Base-by-base conservation (phyloP, 2,797 vertebrate species). In the Oryzias dopingdopingensis region DNA sequence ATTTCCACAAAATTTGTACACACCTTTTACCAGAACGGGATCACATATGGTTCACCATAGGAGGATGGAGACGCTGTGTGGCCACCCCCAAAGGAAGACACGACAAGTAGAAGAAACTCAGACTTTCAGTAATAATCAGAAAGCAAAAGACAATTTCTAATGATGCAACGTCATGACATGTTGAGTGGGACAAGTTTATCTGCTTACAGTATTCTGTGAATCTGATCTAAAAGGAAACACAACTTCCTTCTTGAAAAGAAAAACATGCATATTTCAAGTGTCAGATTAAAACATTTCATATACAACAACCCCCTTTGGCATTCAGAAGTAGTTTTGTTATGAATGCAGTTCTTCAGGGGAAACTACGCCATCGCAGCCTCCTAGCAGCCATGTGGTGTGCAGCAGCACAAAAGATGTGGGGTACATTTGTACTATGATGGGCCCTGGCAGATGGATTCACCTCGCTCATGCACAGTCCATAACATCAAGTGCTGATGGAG, bases 401-500 rank as follows among this genome's bases (percentile, higher is more conserved):
- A 54, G 49, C 66, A 43, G 69, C 52, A 57, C 72, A 70, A 67
- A 67, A 81, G 71, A 37, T 12, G 10, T 2, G 3, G 5, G 2
- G 32, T 13, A 37, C 32, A 37, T 37, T 12, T 37, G 32, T 50
- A 2, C 70, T 74, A 62, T 65, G 67, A 79, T 8, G 32, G 60
- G 55, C 63, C 65, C 54, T 24, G 48, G 74, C 44, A 67, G 80
- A 65, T 61, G 53, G 65, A 72, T 69, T 20, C 41, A 15, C 18
- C 8, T 22, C 40, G 55, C 40, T 56, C 42, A 58, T 45, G 49
- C 72, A 5, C 74, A 85, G 52, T 62, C 80, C 83, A 86, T 86
- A 85, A 81, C 87, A 86, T 90, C 90, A 91, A 92, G 84, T 92
- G 91, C 94, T 93, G 92, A 94, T 92, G 68, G 70, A 72, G 87